Base-by-base conservation (phyloP, 2,113 vertebrate genomes). In the Mobula hypostoma region DNA sequence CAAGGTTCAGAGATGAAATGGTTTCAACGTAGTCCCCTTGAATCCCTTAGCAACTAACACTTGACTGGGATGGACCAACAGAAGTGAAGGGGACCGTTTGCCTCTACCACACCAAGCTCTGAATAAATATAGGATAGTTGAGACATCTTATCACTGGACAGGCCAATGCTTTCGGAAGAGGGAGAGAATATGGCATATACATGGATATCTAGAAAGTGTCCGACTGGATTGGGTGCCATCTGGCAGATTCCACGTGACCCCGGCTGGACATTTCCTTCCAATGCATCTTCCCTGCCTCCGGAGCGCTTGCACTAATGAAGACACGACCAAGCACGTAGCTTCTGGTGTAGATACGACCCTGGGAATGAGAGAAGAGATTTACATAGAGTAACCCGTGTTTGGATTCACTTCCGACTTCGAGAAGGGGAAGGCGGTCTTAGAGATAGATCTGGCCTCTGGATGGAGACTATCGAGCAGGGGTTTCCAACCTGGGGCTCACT, bases 191-290 rank as follows among this genome's bases (percentile, higher is more conserved):
- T 8, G 24, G 3, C 24, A 70, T 76, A 36, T 48, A 11, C 27
- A 21, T 0, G 36, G 77, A 29, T 40, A 80, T 77, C 94, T 95
- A 94, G 68, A 58, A 27, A 0, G 74, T 21, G 2, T 95, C 94
- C 1, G 97, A 95, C 58, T 95, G 96, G 94, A 98, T 95, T 36
- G 11, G 7, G 95, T 98, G 97, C 98, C 98, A 98, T 68, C 94
- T 94, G 0, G 96, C 96, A 0, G 95, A 97, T 95, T 98, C 98
- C 95, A 96, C 95, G 66, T 97, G 97, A 0, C 96, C 96, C 56
- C 56, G 95, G 93, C 94, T 94, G 95, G 96, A 97, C 97, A 97
- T 97, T 93, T 98, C 97, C 95, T 95, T 96, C 97, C 98, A 98
- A 96, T 98, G 98, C 61, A 92, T 95, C 94, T 94, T 94, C 72